Conservation (phyloP, 2,113 vertebrate genomes). For the Mystacornis crossleyi region DNA sequence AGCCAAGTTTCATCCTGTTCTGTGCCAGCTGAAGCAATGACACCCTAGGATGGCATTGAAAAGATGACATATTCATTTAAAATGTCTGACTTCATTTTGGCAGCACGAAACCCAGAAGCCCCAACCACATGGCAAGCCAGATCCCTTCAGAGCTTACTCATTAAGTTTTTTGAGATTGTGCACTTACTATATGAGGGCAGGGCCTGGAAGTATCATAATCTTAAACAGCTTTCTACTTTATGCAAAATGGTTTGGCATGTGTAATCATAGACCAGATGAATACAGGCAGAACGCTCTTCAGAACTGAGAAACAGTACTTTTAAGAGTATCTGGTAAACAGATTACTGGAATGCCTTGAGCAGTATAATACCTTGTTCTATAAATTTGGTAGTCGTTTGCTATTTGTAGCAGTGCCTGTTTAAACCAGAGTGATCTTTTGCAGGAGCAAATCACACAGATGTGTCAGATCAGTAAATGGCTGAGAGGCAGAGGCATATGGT, state of each 20-base stretch:
- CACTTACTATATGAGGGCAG: neutral
- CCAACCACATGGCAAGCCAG: neutral
- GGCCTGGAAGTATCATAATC: neutral
- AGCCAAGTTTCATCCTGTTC: neutral
- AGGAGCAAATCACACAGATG: neutral
- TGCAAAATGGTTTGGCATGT: neutral
- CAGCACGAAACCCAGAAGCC: neutral
- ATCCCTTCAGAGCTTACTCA: neutral
- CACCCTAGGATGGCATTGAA: neutral
- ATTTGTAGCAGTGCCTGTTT: neutral
- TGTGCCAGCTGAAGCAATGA: neutral
- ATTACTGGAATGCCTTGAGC: neutral
- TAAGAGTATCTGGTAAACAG: neutral
- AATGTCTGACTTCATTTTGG: neutral
- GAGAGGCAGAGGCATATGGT: neutral
- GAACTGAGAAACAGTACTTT: neutral
- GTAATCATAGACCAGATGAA: neutral
- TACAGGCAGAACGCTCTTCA: neutral
- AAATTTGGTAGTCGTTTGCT: neutral
- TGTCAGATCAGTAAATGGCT: neutral
- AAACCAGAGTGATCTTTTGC: neutral
- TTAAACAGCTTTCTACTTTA: neutral
- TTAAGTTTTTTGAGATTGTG: neutral
- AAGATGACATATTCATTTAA: neutral
- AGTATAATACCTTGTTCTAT: neutral